Conservation (phyloP, 2,113 vertebrate genomes). For the Synchiropus splendidus region DNA sequence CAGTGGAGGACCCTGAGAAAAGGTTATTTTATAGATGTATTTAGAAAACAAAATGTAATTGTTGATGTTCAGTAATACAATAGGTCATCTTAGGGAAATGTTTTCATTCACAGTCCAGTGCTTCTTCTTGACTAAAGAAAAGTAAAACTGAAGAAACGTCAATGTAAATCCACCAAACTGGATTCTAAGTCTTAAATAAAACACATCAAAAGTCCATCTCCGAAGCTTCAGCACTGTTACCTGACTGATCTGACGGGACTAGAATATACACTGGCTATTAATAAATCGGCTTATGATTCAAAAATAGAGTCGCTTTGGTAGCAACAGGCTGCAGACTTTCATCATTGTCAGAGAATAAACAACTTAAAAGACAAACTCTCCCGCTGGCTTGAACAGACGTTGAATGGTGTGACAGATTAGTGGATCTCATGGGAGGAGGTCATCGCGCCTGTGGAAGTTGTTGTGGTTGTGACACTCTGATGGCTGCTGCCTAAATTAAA, state of each 20-base stretch:
- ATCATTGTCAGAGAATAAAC: constrained; percentile 30
- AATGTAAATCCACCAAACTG: too few species aligned
- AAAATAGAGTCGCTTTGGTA: constrained; percentile 42
- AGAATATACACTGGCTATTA: constrained; percentile 28
- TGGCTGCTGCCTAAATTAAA: neutral
- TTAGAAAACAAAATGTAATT: too few species aligned
- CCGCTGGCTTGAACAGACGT: constrained; percentile 18
- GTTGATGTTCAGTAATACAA: too few species aligned
- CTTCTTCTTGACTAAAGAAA: too few species aligned
- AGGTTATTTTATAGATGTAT: too few species aligned
- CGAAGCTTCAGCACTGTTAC: constrained; percentile 10
- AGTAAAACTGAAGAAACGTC: too few species aligned
- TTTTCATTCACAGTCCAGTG: too few species aligned
- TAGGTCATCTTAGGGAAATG: too few species aligned
- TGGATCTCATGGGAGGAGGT: constrained; percentile 5
- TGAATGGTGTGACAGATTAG: constrained; percentile 6
- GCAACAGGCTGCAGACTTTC: constrained; percentile 24
- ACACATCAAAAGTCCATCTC: neutral
- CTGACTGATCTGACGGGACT: constrained; percentile 12
- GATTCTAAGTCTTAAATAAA: neutral
- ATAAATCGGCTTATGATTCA: constrained; percentile 36
- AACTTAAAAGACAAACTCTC: constrained; percentile 5
- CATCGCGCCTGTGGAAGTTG: constrained; percentile 1
- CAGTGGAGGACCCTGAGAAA: too few species aligned
- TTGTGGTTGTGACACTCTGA: constrained; percentile 1